Percentiles rank a stretch among this genome's conserved stretches.
phyloP scores from a whole-genome alignment of 2,113 vertebrate genomes.

The Cryptotis parvus region DNA sequence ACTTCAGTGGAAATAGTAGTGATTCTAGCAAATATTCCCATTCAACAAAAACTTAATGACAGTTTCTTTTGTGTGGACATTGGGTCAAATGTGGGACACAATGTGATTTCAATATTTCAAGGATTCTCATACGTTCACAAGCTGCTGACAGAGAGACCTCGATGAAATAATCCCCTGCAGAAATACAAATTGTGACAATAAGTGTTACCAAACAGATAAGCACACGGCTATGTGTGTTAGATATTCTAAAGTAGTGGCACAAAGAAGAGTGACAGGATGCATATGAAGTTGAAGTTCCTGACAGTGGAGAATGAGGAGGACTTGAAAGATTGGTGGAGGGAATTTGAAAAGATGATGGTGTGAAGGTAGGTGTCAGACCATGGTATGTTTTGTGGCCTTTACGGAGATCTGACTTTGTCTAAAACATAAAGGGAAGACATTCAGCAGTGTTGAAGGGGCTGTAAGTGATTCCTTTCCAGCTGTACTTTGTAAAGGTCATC shows the following conservation, averaged over 20 bases:
- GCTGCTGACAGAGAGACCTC: neutral
- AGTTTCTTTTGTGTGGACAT: neutral
- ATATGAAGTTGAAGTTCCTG: neutral
- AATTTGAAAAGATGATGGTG: neutral
- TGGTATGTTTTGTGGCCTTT: neutral
- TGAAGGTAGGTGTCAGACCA: neutral
- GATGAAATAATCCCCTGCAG: neutral
- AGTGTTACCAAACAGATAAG: neutral
- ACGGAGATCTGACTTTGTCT: neutral
- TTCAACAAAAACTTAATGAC: neutral
- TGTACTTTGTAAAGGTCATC: conserved; percentile 7
- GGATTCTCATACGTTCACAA: neutral
- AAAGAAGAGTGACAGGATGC: neutral
- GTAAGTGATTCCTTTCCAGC: neutral
- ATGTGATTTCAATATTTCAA: neutral
- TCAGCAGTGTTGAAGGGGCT: neutral
- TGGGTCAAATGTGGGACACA: neutral
- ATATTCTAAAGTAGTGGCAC: neutral
- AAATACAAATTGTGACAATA: neutral
- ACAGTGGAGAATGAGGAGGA: neutral
- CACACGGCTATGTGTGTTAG: neutral
- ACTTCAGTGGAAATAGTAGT: neutral
- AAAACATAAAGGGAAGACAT: neutral
- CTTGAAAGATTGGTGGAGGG: neutral
- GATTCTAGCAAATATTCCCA: conserved; percentile 30